Evolutionary conservation across 2,113 vertebrate genomes (phyloP).

Genomic region (Chitala chitala): DNA sequence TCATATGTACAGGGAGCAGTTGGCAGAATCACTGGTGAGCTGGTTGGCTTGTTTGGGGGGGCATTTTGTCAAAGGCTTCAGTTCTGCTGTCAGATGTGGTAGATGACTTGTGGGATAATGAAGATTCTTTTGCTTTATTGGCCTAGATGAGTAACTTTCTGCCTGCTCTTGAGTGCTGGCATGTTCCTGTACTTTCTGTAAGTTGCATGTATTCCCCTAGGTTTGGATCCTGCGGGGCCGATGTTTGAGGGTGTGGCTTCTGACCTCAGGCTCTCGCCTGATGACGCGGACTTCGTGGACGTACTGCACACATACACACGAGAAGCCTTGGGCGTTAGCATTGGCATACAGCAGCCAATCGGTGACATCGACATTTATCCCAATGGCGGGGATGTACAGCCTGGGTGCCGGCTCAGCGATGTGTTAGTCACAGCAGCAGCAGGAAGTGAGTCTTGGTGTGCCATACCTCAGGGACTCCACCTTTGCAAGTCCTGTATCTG

Average conservation of each 20-base stretch:
- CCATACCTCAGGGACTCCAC: too few relatives aligned
- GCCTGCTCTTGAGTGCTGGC: too few relatives aligned
- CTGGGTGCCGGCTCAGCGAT: constrained; percentile 77
- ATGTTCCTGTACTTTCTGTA: too few relatives aligned
- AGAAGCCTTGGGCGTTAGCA: constrained; percentile 85
- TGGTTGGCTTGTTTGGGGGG: not conserved
- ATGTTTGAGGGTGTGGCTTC: constrained; percentile 85
- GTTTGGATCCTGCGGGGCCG: constrained; percentile 91
- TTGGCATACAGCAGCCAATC: constrained; percentile 90
- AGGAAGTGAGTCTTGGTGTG: constrained; percentile 91
- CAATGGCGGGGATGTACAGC: constrained; percentile 88
- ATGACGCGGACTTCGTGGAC: constrained; percentile 90
- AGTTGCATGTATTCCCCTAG: constrained; percentile 45
- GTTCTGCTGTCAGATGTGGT: not conserved
- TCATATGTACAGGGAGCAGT: constrained; percentile 72
- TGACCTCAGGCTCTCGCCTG: constrained; percentile 78
- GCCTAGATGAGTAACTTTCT: too few relatives aligned
- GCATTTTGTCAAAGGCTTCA: too few relatives aligned
- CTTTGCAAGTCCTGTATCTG: not conserved
- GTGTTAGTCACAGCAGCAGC: constrained; percentile 70
- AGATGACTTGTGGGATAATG: not conserved
- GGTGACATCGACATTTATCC: constrained; percentile 94
- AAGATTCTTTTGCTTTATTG: too few relatives aligned
- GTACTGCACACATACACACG: constrained; percentile 90
- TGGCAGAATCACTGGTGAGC: constrained; percentile 86